These are phyloP conservation scores for Heliconius hortense DNA, from an alignment of 2,888 invertebrate genomes.

Conservation along the genomic window DNA sequence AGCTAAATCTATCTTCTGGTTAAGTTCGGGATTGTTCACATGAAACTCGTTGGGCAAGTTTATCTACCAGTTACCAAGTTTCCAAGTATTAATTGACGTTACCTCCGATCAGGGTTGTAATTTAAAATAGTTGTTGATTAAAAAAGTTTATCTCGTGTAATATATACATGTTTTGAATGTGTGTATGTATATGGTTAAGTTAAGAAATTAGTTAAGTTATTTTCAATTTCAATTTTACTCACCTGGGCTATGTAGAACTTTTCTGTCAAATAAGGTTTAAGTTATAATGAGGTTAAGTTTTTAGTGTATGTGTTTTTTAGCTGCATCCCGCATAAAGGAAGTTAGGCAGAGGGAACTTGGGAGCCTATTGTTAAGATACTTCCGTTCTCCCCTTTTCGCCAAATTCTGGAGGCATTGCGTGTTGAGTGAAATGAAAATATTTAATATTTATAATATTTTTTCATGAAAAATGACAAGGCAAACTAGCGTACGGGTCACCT, in stretches of 20 bases:
- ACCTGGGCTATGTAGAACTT: no score
- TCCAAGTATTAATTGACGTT: slow-evolving; percentile 47
- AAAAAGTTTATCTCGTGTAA: slow-evolving; percentile 36
- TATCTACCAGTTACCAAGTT: slow-evolving; percentile 48
- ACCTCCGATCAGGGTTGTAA: slow-evolving; percentile 37
- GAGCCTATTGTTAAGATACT: no score
- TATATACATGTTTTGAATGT: background rate
- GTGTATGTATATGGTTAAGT: background rate
- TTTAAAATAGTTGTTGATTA: slow-evolving; percentile 41
- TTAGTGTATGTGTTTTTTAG: no score
- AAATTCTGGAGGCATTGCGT: no score
- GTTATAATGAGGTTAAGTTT: background rate
- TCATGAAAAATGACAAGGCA: no score
- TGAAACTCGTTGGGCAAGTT: slow-evolving; percentile 58
- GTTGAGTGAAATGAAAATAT: no score
- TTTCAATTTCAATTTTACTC: slow-evolving; percentile 3
- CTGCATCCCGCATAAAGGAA: no score
- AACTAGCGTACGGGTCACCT: no score
- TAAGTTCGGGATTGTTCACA: slow-evolving; percentile 54
- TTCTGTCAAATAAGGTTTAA: slow-evolving; percentile 21
- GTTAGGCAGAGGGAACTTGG: no score
- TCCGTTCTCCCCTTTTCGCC: no score
- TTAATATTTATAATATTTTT: no score
- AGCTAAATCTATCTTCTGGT: slow-evolving; percentile 60
- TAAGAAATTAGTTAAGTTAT: slow-evolving; percentile 13